phyloP scores from a whole-genome alignment of 2,888 invertebrate genomes.

The Dynastes tityus region DNA sequence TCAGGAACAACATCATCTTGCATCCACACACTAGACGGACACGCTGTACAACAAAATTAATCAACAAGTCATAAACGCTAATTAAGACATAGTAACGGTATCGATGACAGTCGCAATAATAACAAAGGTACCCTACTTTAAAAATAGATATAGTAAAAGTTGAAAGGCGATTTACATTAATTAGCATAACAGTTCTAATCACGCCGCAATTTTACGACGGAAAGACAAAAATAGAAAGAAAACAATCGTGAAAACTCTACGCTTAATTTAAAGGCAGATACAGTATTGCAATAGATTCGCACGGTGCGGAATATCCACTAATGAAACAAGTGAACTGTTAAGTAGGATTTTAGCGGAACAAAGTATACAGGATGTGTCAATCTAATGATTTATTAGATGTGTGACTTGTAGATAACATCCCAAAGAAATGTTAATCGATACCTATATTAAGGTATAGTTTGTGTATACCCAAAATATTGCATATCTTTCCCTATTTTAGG shows the following conservation, averaged over 20 bases:
- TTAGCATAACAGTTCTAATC: conserved; percentile 18
- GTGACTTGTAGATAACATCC: no score
- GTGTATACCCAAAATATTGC: no score
- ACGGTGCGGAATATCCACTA: neutral
- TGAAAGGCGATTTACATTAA: conserved; percentile 6
- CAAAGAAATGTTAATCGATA: no score
- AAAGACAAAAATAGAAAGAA: neutral
- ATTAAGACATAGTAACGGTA: neutral
- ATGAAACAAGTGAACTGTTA: conserved; percentile 26
- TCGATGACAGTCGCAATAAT: neutral
- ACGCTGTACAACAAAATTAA: no score
- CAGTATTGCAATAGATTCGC: conserved; percentile 11
- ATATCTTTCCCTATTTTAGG: no score
- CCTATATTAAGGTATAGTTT: no score
- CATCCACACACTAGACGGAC: no score
- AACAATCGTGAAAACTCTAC: neutral
- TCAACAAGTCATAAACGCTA: no score
- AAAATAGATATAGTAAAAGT: neutral
- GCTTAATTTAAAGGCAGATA: conserved; percentile 8
- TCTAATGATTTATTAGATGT: neutral
- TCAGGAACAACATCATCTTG: no score
- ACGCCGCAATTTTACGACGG: neutral
- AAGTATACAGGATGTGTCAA: neutral
- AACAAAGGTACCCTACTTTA: neutral
- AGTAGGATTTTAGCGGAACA: conserved; percentile 26